Percentiles rank a stretch among this genome's conserved stretches.
Evolutionary conservation across 35 echinoderm and acorn worm genomes (phyloP).

Genomic region (Amphiura filiformis): DNA sequence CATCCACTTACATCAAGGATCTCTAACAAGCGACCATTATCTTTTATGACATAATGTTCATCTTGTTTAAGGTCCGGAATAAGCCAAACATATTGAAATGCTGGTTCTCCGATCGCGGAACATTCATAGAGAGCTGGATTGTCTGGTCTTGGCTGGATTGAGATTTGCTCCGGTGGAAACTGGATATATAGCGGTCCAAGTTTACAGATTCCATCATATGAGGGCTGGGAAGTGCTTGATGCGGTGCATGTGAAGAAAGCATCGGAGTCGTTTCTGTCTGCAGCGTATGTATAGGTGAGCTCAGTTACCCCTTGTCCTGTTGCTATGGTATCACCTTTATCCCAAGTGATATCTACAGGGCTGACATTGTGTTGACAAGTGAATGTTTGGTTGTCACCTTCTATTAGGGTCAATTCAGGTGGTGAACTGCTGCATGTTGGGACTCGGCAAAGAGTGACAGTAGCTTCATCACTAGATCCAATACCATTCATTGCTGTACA

Average conservation of each 20-base stretch:
- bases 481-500: conserved; percentile 6
- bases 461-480: neutral
- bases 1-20: conserved; percentile 2
- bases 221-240: neutral
- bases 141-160: neutral
- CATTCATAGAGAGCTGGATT: neutral
- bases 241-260: neutral
- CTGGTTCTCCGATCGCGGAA: neutral
- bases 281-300: neutral
- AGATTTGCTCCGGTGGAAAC: neutral
- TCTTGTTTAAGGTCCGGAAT: neutral
- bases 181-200: conserved; percentile 14
- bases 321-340: neutral
- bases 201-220: neutral
- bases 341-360: neutral
- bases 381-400: neutral
- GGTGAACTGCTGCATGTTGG: neutral
- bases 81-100: conserved; percentile 20
- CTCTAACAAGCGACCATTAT: neutral
- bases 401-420: neutral
- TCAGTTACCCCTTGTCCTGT: neutral
- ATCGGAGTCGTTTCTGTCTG: neutral
- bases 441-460: conserved; percentile 7
- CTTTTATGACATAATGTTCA: neutral
- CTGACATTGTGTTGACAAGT: neutral